These are phyloP conservation scores for Brevipalpus yothersi DNA, from an alignment of 1,140 invertebrate species.

Conservation along the genomic window DNA sequence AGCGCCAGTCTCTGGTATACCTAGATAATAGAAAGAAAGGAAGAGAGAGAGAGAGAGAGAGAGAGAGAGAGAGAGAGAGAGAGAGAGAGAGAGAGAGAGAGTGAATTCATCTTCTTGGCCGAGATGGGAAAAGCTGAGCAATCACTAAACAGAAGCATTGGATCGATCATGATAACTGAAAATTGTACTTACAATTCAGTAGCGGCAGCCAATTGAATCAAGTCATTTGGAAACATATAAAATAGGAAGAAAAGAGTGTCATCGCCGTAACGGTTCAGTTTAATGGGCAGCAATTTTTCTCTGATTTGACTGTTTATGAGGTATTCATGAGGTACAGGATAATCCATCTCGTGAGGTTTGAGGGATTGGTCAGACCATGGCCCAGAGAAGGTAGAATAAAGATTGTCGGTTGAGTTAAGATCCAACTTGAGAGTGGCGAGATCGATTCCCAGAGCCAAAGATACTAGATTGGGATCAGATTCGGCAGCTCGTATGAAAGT, in stretches of 20 bases:
- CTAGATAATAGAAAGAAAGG: conserved; percentile 21
- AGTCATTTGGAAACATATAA: conserved; percentile 94
- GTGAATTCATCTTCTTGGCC: conserved; percentile 1
- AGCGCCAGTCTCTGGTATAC: conserved; percentile 93
- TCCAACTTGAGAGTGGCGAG: conserved; percentile 88
- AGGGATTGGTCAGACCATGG: conserved; percentile 93
- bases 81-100: too few relatives aligned
- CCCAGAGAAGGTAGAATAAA: conserved; percentile 89
- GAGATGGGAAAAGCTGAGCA: conserved; percentile 2
- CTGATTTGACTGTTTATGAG: conserved; percentile 52
- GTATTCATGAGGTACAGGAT: conserved; percentile 94
- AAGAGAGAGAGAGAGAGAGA: conserved; percentile 14
- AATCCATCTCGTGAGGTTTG: conserved; percentile 91
- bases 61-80: too few relatives aligned
- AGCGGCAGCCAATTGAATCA: conserved; percentile 83
- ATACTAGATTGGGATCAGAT: conserved; percentile 80
- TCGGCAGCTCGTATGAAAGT: conserved; percentile 93
- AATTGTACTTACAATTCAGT: conserved; percentile 62
- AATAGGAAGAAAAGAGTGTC: conserved; percentile 97
- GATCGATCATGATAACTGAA: background rate
- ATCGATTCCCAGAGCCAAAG: conserved; percentile 83
- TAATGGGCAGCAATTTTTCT: conserved; percentile 63
- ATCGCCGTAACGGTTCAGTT: conserved; percentile 89
- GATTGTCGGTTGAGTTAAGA: conserved; percentile 76
- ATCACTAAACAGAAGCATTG: background rate